A percentile compares a stretch with the other conserved stretches of the same genome.
phyloP scores from a whole-genome alignment of 2,888 invertebrate species.

The Cephus spinipes region DNA sequence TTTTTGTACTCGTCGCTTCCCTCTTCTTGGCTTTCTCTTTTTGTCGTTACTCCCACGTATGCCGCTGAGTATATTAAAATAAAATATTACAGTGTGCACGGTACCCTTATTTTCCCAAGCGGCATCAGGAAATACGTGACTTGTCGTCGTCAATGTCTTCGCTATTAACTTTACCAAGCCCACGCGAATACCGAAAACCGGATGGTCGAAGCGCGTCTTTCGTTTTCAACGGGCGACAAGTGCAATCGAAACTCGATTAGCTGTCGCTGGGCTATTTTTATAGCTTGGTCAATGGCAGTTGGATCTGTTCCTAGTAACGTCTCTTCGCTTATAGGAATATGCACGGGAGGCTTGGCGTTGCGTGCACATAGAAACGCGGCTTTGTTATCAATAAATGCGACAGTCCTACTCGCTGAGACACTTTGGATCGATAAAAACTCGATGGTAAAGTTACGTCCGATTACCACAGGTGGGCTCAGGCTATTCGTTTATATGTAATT shows the following conservation, averaged over 20 bases:
- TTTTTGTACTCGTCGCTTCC: no score
- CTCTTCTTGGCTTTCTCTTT: no score
- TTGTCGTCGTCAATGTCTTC: no score
- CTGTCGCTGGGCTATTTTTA: constrained; percentile 32
- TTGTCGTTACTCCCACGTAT: no score
- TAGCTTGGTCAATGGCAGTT: constrained; percentile 32
- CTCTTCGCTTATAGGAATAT: not conserved
- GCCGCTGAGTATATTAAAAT: no score
- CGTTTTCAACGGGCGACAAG: constrained; percentile 17
- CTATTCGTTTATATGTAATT: not conserved
- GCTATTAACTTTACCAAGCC: no score
- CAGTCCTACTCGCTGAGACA: not conserved
- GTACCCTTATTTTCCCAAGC: no score
- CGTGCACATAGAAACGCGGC: not conserved
- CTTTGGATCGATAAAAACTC: not conserved
- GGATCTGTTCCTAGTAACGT: not conserved
- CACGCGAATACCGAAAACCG: no score
- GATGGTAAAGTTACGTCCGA: not conserved
- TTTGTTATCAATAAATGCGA: not conserved
- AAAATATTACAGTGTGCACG: no score
- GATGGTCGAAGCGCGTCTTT: constrained; percentile 31
- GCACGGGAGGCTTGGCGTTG: not conserved
- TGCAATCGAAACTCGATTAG: constrained; percentile 43
- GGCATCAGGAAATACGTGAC: no score
- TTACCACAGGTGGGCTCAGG: not conserved